Conservation (phyloP, 2,113 vertebrate genomes). For the Turnix velox region DNA sequence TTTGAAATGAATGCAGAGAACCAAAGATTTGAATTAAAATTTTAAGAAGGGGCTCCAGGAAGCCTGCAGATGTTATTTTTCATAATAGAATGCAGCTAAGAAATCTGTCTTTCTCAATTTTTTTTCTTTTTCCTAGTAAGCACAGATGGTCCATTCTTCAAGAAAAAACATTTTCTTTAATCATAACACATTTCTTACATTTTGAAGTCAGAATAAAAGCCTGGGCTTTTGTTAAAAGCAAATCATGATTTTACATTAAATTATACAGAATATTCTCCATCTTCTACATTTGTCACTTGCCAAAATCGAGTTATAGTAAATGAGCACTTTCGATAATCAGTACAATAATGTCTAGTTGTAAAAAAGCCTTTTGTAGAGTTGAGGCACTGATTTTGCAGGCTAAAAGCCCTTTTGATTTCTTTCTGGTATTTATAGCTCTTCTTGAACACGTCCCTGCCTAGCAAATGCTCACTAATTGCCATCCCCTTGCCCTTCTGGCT, state of each 20-base stretch:
- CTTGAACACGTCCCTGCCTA: neutral
- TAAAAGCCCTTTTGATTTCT: conserved; percentile 12
- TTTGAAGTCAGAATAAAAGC: conserved; percentile 8
- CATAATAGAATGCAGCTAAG: conserved; percentile 9
- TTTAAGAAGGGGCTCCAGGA: neutral
- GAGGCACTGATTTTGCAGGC: neutral
- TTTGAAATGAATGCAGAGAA: neutral
- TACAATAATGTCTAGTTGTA: conserved; percentile 58
- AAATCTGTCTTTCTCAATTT: neutral
- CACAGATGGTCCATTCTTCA: conserved; percentile 55
- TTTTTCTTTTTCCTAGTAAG: conserved; percentile 27
- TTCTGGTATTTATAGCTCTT: conserved; percentile 42
- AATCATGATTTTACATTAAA: conserved; percentile 33
- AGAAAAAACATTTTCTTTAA: conserved; percentile 27
- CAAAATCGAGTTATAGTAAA: conserved; percentile 59
- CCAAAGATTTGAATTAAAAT: neutral
- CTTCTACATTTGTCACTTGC: conserved; percentile 26
- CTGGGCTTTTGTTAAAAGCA: conserved; percentile 29
- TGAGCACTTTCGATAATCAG: conserved; percentile 52
- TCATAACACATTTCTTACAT: conserved; percentile 37
- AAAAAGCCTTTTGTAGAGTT: conserved; percentile 30
- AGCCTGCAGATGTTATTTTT: conserved; percentile 41
- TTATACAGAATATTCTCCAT: conserved; percentile 6
- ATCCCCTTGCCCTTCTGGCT: neutral
- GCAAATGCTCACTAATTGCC: neutral